phyloP scores from a whole-genome alignment of 2,888 invertebrate species.

The Ferdinandea cuprea region DNA sequence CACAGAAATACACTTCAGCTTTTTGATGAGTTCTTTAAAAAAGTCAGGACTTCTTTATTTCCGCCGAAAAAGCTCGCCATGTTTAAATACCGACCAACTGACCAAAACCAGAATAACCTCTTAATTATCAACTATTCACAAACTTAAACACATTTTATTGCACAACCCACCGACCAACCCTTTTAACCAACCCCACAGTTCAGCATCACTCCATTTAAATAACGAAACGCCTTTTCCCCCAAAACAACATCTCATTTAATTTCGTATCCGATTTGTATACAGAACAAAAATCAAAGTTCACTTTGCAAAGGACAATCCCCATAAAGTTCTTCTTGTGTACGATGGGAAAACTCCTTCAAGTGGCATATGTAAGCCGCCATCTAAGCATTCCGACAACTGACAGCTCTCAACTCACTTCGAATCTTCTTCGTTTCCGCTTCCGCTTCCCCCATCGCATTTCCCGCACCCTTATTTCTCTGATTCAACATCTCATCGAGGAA shows the following conservation, averaged over 20 bases:
- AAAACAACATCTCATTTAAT: conserved; percentile 14
- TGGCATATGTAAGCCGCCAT: conserved; percentile 64
- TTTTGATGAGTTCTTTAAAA: too few species aligned
- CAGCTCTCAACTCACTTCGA: conserved; percentile 64
- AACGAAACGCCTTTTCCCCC: background rate
- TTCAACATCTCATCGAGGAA: conserved; percentile 66
- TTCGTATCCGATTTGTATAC: background rate
- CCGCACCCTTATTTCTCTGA: conserved; percentile 9
- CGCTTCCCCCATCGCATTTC: conserved; percentile 10
- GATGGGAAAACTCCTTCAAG: conserved; percentile 34
- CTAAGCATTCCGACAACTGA: conserved; percentile 49
- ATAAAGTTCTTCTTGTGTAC: background rate
- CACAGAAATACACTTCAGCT: too few species aligned
- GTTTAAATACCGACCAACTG: too few species aligned
- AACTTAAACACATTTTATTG: too few species aligned
- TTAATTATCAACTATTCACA: too few species aligned
- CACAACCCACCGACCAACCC: too few species aligned
- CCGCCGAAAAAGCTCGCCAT: too few species aligned
- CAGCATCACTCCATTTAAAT: background rate
- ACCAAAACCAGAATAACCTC: too few species aligned
- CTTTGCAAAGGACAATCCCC: background rate
- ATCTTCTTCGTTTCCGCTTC: conserved; percentile 12
- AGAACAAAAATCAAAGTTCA: conserved; percentile 16
- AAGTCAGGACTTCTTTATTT: too few species aligned
- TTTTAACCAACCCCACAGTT: too few species aligned